These are phyloP conservation scores for Zygothrica quintamaculata DNA, from an alignment of 2,888 invertebrate species.

Conservation along the genomic window DNA sequence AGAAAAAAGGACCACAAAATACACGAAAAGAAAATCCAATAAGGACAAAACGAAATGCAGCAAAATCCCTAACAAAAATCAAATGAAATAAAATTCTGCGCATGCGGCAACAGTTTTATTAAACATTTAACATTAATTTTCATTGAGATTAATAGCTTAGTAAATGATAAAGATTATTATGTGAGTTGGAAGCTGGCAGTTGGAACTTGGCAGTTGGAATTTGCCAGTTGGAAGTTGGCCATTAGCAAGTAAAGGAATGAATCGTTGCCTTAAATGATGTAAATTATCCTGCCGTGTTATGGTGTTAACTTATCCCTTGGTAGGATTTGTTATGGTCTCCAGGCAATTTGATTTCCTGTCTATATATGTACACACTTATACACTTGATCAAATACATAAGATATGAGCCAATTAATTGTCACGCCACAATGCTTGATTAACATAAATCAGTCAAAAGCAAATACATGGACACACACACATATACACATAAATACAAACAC, in stretches of 20 bases:
- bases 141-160: conserved; percentile 79
- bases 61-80: conserved; percentile 23
- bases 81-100: conserved; percentile 18
- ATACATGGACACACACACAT: too few species aligned
- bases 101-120: conserved; percentile 52
- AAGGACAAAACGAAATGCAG: conserved; percentile 34
- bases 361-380: too few species aligned
- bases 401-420: conserved; percentile 52
- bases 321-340: neutral
- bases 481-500: too few species aligned
- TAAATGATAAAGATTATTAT: conserved; percentile 79
- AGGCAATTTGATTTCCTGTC: conserved; percentile 14
- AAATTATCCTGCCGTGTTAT: conserved; percentile 45
- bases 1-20: conserved; percentile 44
- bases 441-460: conserved; percentile 64
- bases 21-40: conserved; percentile 24
- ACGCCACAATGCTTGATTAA: conserved; percentile 48
- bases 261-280: conserved; percentile 25
- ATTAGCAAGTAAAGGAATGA: conserved; percentile 14
- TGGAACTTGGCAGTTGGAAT: neutral
- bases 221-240: neutral
- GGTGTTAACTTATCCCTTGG: conserved; percentile 49
- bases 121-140: conserved; percentile 73
- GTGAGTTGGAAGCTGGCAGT: conserved; percentile 38
- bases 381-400: conserved; percentile 27